These are phyloP conservation scores for Platynereis dumerilii DNA, from an alignment of 2,888 invertebrate species.

Conservation along the genomic window DNA sequence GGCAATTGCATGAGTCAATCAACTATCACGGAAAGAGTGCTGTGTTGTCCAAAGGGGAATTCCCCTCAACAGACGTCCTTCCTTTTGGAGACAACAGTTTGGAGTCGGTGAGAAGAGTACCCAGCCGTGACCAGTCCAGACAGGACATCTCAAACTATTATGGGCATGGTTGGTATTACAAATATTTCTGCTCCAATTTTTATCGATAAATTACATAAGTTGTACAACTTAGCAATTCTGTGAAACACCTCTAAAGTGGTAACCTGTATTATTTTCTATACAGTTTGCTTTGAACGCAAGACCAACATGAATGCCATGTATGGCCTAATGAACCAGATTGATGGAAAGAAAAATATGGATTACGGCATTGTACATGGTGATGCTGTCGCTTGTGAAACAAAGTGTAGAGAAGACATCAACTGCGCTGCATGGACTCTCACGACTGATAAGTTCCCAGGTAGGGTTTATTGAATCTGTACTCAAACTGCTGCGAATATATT, in stretches of 20 bases:
- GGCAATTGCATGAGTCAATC: background rate
- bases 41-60: conserved; percentile 1
- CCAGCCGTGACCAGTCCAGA: background rate
- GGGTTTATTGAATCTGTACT: background rate
- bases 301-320: background rate
- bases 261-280: background rate
- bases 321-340: background rate
- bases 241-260: background rate
- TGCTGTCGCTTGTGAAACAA: background rate
- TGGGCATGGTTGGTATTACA: background rate
- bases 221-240: too few relatives aligned
- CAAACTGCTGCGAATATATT: background rate
- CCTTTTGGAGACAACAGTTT: conserved; percentile 6
- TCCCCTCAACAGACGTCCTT: background rate
- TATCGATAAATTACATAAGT: too few relatives aligned
- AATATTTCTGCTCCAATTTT: too few relatives aligned
- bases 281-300: conserved; percentile 1
- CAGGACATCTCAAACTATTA: background rate
- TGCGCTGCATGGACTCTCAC: conserved; percentile 2
- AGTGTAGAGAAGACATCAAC: background rate
- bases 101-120: background rate
- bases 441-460: too few relatives aligned
- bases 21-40: background rate
- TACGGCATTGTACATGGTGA: background rate
- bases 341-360: background rate